phyloP scores from a whole-genome alignment of 2,797 vertebrate species.

The Steatocranus sp. region DNA sequence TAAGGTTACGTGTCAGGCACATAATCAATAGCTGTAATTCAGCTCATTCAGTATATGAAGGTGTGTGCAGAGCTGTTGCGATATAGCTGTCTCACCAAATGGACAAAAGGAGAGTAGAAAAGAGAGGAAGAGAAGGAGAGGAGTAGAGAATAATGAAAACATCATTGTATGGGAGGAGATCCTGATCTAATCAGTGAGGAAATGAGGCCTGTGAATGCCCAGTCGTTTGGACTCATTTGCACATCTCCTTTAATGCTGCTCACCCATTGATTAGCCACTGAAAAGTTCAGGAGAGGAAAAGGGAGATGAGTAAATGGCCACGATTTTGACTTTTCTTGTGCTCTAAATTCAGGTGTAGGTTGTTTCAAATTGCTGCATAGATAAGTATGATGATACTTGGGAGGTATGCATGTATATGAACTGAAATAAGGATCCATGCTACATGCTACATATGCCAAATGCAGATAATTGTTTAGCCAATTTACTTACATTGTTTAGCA shows the following conservation, averaged over 20 bases:
- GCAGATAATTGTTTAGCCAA: neutral
- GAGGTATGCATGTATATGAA: neutral
- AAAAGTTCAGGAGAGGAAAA: neutral
- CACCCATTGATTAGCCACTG: constrained; percentile 39
- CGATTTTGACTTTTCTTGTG: neutral
- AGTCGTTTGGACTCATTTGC: constrained; percentile 63
- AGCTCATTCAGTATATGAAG: neutral
- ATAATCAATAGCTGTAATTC: neutral
- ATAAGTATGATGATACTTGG: neutral
- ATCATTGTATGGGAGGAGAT: constrained; percentile 64
- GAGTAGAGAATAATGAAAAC: constrained; percentile 63
- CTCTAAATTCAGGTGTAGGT: neutral
- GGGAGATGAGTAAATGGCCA: neutral
- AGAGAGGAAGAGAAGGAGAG: constrained; percentile 10
- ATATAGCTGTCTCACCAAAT: neutral
- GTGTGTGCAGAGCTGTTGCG: neutral
- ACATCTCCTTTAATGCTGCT: constrained; percentile 46
- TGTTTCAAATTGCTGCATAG: neutral
- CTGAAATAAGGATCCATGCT: neutral
- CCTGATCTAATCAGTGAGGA: constrained; percentile 69
- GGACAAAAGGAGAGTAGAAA: constrained; percentile 21
- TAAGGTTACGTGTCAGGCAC: neutral
- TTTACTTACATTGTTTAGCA: neutral
- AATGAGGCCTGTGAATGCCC: constrained; percentile 67
- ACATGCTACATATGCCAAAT: neutral